phyloP scores from a whole-genome alignment of 2,797 vertebrate genomes.

The Taeniopygia guttata region DNA sequence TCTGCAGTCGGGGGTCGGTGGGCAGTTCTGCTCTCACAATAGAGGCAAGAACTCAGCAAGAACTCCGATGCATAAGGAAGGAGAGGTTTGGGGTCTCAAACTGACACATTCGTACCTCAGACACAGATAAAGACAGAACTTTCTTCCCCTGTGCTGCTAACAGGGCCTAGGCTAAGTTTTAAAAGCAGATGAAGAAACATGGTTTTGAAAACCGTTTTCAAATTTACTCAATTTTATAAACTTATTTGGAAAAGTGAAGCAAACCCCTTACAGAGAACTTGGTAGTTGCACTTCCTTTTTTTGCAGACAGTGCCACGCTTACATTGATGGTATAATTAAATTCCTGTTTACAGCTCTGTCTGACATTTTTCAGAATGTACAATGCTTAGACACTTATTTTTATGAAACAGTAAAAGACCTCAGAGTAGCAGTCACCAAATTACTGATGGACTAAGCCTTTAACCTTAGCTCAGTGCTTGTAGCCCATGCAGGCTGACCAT shows the following conservation, averaged over 20 bases:
- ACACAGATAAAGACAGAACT: neutral
- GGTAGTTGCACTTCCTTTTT: conserved; percentile 3
- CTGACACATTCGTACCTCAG: neutral
- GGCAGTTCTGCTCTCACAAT: neutral
- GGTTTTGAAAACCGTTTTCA: neutral
- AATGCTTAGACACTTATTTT: neutral
- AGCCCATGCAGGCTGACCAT: neutral
- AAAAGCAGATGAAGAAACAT: neutral
- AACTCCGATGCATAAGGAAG: neutral
- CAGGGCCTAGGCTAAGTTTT: neutral
- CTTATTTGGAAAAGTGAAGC: conserved; percentile 27
- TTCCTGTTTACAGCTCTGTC: neutral
- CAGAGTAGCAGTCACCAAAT: neutral
- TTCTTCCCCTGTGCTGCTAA: neutral
- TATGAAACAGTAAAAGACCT: neutral
- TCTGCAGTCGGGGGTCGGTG: neutral
- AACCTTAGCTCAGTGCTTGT: neutral
- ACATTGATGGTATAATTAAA: neutral
- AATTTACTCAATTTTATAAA: neutral
- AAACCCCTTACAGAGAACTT: neutral
- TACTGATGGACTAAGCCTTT: neutral
- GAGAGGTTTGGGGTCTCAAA: neutral
- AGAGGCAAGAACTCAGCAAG: neutral
- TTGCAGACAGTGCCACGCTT: neutral
- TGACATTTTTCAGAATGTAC: neutral